Base-by-base conservation (phyloP, 2,113 vertebrate species). In the Saccopteryx leptura region DNA sequence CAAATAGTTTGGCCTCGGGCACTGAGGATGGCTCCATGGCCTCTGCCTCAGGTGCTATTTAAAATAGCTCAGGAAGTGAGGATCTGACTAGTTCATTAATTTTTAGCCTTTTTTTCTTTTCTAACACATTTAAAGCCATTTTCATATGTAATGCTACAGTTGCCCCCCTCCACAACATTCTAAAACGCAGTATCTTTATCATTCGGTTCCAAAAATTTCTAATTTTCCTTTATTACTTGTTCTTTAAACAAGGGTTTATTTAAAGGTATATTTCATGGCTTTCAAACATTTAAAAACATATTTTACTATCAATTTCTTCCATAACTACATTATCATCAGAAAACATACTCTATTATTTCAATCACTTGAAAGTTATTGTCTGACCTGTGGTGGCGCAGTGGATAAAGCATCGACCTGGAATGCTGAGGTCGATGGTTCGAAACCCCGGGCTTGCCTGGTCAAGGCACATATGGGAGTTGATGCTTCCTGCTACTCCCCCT, bases 51-150 rank as follows among this genome's bases (percentile, higher is more conserved):
- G 39, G 39, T 39, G 39, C 39, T 39, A 39, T 39, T 39, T 39
- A 3, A 39, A 39, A 39, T 39, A 39, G 39, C 39, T 39, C n/a
- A 93, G 1, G 28, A 88, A 13, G 13, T 63, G 7, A 14, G 9
- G 46, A 85, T 92, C 54, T 74, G 21, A 60, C 72, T 54, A 69
- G 19, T 48, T 86, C 60, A 81, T 81, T 60, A 58, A 86, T 7
- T 71, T 94, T 92, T 46, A 85, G 52, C 7, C 28, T 90, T 61
- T 71, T 90, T 87, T 71, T 65, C n/a, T 65, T 87, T 71, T 91
- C 33, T 81, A 96, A 90, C 5, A 39, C 60, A 81, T 21, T 17
- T 92, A 87, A 58, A 92, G 56, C 31, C 56, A 92, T 60, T 60
- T 88, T 82, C 39, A 31, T 50, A 83, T 78, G 24, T 28, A 79